Conservation (phyloP, 2,797 vertebrate species). For the Amphiprion clarkii region DNA sequence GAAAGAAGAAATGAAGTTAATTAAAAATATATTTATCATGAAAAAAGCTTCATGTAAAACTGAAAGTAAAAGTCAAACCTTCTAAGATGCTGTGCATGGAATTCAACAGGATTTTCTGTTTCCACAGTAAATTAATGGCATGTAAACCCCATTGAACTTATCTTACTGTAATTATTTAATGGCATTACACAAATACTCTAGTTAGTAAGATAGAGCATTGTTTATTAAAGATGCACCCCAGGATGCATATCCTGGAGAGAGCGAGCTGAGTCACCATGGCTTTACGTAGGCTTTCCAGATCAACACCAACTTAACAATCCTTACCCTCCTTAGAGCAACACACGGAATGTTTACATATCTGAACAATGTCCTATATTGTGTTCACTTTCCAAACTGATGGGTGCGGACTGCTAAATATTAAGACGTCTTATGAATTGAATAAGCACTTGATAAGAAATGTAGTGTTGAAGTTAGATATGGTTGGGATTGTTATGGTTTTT, state of each 20-base stretch:
- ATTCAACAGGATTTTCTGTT: background rate
- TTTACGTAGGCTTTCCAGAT: constrained; percentile 43
- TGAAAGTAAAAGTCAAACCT: background rate
- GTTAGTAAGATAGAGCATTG: constrained; percentile 9
- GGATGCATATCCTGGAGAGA: constrained; percentile 79
- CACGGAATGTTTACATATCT: constrained; percentile 43
- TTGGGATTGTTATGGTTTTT: too few relatives aligned
- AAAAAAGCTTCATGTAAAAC: background rate
- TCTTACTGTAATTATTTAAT: constrained; percentile 2
- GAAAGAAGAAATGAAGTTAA: background rate
- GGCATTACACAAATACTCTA: constrained; percentile 25
- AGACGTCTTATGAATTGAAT: background rate
- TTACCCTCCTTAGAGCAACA: constrained; percentile 66
- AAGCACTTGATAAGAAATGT: background rate
- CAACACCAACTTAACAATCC: constrained; percentile 26
- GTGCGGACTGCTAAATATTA: constrained; percentile 2
- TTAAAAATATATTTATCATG: background rate
- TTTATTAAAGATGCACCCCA: constrained; percentile 50
- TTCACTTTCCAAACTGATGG: constrained; percentile 30
- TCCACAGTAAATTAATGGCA: background rate
- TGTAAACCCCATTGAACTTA: background rate
- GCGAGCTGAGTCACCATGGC: constrained; percentile 58
- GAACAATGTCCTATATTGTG: constrained; percentile 52
- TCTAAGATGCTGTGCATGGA: background rate
- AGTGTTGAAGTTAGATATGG: background rate